These are phyloP conservation scores for Physocephala rufipes DNA, from an alignment of 2,888 invertebrate genomes.

Conservation along the genomic window DNA sequence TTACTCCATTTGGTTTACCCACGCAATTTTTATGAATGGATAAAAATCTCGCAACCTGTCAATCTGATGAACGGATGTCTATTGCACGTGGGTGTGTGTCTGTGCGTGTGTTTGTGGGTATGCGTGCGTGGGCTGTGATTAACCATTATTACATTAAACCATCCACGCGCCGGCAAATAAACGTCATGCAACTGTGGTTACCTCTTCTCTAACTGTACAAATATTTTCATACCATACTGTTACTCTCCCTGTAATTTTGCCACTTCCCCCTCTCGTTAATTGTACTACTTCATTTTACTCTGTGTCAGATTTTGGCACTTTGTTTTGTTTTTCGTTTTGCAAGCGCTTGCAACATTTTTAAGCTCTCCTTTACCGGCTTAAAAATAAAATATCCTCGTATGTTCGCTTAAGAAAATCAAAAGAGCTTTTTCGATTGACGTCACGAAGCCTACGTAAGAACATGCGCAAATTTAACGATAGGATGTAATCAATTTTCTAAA, in stretches of 20 bases:
- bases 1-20: conserved; percentile 34
- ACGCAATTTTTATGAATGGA: conserved; percentile 48
- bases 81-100: background rate
- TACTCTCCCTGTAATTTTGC: background rate
- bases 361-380: conserved; percentile 18
- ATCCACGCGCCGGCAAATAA: background rate
- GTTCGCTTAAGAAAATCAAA: background rate
- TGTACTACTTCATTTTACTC: background rate
- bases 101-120: conserved; percentile 32
- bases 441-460: conserved; percentile 54
- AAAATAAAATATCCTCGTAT: background rate
- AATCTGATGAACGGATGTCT: background rate
- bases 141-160: background rate
- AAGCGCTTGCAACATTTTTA: conserved; percentile 2
- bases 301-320: background rate
- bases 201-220: background rate
- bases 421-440: conserved; percentile 62
- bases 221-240: too few relatives aligned
- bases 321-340: background rate
- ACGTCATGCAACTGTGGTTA: background rate
- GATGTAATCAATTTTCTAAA: background rate
- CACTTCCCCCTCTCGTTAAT: background rate
- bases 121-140: conserved; percentile 37
- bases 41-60: conserved; percentile 39
- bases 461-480: conserved; percentile 38